These are phyloP conservation scores for Scaptomyza caliginosa DNA, from an alignment of 2,888 invertebrate species.

Conservation along the genomic window DNA sequence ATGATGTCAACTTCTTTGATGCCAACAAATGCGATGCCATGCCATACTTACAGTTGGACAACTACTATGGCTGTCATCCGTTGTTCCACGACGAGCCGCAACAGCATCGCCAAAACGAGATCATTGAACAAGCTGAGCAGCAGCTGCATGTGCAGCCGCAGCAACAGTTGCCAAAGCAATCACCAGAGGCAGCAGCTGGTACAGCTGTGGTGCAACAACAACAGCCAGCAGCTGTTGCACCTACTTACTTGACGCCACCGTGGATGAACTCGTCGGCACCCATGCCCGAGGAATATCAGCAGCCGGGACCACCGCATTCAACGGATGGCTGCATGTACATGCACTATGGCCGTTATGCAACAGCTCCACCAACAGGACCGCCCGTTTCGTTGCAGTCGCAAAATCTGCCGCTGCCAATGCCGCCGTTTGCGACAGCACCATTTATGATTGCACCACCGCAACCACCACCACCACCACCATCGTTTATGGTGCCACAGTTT, in stretches of 20 bases:
- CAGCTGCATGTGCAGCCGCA: background rate
- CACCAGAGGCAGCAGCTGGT: constrained; percentile 3
- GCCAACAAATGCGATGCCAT: constrained; percentile 34
- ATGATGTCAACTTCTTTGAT: constrained; percentile 52
- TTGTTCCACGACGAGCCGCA: constrained; percentile 1
- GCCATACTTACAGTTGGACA: constrained; percentile 31
- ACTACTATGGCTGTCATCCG: constrained; percentile 18
- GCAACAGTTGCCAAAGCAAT: constrained; percentile 5
- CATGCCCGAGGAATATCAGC: constrained; percentile 36
- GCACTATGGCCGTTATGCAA: constrained; percentile 41
- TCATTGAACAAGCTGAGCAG: background rate
- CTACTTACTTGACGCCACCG: constrained; percentile 1
- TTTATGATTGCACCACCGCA: constrained; percentile 31
- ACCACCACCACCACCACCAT: background rate
- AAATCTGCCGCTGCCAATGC: constrained; percentile 1
- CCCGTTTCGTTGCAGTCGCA: constrained; percentile 5
- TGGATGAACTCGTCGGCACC: constrained; percentile 36
- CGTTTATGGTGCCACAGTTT: constrained; percentile 4
- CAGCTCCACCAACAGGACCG: constrained; percentile 18
- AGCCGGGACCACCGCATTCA: constrained; percentile 25
- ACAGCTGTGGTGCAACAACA: constrained; percentile 13
- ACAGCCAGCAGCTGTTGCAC: background rate
- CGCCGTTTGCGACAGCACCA: constrained; percentile 18
- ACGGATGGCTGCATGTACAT: constrained; percentile 70
- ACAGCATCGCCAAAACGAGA: background rate